Conservation (phyloP, 2,797 vertebrate genomes). For the Squalus acanthias region DNA sequence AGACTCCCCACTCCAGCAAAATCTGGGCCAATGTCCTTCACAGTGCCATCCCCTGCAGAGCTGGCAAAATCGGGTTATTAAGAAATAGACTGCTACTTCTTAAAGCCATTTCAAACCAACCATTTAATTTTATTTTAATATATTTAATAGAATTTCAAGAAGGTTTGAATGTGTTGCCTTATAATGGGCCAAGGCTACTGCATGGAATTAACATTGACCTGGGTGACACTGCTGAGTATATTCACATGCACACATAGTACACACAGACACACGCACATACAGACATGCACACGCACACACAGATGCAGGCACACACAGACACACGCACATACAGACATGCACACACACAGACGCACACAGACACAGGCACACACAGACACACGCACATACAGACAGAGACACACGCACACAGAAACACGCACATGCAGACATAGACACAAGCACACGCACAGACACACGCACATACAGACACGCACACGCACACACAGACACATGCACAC, state of each 20-base stretch:
- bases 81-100: not conserved
- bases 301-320: not conserved
- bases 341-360: not conserved
- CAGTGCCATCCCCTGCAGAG: not conserved
- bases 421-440: not conserved
- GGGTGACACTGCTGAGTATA: not conserved
- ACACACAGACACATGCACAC: not conserved
- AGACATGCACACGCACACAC: not conserved
- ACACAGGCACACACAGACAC: not conserved
- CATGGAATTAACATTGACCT: not conserved
- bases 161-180: not conserved
- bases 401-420: not conserved
- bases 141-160: not conserved
- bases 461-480: not conserved
- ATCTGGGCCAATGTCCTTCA: not conserved
- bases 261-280: not conserved
- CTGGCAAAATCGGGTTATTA: not conserved
- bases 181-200: not conserved
- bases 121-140: not conserved
- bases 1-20: not conserved
- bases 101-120: too few species aligned
- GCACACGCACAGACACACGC: not conserved
- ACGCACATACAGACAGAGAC: not conserved
- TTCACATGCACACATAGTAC: not conserved
- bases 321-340: not conserved